Percentiles rank a stretch among this genome's conserved stretches.
These are phyloP conservation scores for Petrocephalus schoutedeni DNA, from an alignment of 2,797 vertebrate genomes.

Conservation along the genomic window DNA sequence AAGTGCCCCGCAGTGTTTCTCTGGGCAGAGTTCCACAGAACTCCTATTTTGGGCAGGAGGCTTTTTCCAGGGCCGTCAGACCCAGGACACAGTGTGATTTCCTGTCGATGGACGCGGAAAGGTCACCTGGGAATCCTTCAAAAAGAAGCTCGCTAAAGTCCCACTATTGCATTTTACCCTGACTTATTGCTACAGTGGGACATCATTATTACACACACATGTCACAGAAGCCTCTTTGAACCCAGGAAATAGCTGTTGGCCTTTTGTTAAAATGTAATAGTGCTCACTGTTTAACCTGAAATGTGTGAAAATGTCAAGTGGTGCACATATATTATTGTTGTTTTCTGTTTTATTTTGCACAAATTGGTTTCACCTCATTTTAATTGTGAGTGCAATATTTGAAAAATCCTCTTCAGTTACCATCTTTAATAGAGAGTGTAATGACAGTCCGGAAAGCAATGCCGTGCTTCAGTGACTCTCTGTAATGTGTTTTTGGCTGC, in stretches of 20 bases:
- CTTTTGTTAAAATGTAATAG: not conserved
- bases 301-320: no score
- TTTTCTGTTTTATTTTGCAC: not conserved
- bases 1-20: conserved; percentile 7
- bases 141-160: not conserved
- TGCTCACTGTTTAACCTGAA: not conserved
- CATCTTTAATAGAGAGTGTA: not conserved
- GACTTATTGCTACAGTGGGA: not conserved
- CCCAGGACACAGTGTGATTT: not conserved
- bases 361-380: not conserved
- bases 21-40: not conserved
- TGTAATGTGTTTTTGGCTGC: not conserved
- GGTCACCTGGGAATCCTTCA: conserved; percentile 10
- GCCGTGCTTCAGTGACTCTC: not conserved
- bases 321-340: not conserved
- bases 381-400: not conserved
- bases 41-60: not conserved
- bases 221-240: not conserved
- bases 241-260: not conserved
- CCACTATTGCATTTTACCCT: not conserved
- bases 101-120: conserved; percentile 4
- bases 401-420: not conserved
- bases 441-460: not conserved
- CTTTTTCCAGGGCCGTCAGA: not conserved
- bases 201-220: not conserved